Percentiles rank a stretch among this genome's conserved stretches.
Conservation (phyloP, 2,888 invertebrate species). For the Heliconius cydno region DNA sequence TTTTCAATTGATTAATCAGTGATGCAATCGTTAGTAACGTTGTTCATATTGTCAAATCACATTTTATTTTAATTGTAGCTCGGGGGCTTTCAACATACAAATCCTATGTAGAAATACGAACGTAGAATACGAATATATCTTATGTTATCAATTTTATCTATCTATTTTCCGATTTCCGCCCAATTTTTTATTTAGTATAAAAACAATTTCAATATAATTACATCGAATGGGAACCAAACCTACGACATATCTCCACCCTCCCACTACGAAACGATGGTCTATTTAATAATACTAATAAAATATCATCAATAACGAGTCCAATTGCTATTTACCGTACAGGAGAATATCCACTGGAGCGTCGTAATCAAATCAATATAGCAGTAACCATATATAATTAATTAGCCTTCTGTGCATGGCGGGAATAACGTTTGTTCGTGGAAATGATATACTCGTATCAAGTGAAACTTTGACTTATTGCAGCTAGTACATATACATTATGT, state of each 20-base stretch:
- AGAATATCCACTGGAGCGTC: slow-evolving; percentile 10
- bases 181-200: not conserved
- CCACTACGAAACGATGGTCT: not conserved
- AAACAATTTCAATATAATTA: not conserved
- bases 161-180: no score
- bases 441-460: slow-evolving; percentile 17
- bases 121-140: no score
- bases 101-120: no score
- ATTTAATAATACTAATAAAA: not conserved
- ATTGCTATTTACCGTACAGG: not conserved
- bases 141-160: no score
- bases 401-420: slow-evolving; percentile 6
- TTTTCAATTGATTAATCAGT: not conserved
- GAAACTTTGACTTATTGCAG: not conserved
- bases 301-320: not conserved
- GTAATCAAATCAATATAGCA: slow-evolving; percentile 24
- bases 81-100: not conserved
- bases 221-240: not conserved
- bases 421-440: slow-evolving; percentile 17
- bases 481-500: no score
- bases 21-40: not conserved
- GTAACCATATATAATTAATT: slow-evolving; percentile 28
- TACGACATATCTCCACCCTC: not conserved
- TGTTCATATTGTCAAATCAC: slow-evolving; percentile 12
- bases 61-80: slow-evolving; percentile 21